Conservation (phyloP, 2,797 vertebrate species). For the Cygnus olor region DNA sequence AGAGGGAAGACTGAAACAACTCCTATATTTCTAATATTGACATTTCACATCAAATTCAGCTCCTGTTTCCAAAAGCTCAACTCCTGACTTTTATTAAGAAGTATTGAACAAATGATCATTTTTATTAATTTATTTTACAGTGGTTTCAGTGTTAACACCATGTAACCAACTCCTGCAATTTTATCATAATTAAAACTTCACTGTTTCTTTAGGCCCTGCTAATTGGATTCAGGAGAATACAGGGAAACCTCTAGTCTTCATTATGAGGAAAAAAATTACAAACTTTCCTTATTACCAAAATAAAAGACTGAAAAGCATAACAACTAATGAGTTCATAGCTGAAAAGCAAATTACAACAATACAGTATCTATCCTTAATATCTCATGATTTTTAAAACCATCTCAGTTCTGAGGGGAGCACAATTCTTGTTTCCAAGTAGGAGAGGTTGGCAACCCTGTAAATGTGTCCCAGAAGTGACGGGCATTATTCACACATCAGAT, state of each 20-base stretch:
- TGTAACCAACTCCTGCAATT: background rate
- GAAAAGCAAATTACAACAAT: background rate
- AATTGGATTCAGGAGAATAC: background rate
- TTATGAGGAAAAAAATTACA: background rate
- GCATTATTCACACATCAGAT: constrained; percentile 40
- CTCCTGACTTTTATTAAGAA: background rate
- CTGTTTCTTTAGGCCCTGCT: background rate
- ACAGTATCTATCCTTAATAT: background rate
- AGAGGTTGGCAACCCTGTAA: background rate
- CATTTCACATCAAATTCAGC: background rate
- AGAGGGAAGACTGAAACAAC: background rate
- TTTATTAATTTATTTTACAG: background rate
- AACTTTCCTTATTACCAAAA: background rate
- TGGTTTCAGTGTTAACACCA: background rate
- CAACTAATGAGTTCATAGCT: background rate
- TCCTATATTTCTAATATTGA: background rate
- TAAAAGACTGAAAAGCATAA: background rate
- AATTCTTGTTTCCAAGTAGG: background rate
- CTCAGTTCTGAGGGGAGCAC: accelerated
- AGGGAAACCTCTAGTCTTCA: background rate
- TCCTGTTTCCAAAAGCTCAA: background rate
- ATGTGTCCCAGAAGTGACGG: background rate
- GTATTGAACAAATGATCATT: background rate
- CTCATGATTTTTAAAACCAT: background rate
- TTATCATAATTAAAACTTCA: background rate